Evolutionary conservation across 1,140 invertebrate species (phyloP), one percentile per base, ranked within the genome.

Genomic region (Brachionus plicatilis): DNA sequence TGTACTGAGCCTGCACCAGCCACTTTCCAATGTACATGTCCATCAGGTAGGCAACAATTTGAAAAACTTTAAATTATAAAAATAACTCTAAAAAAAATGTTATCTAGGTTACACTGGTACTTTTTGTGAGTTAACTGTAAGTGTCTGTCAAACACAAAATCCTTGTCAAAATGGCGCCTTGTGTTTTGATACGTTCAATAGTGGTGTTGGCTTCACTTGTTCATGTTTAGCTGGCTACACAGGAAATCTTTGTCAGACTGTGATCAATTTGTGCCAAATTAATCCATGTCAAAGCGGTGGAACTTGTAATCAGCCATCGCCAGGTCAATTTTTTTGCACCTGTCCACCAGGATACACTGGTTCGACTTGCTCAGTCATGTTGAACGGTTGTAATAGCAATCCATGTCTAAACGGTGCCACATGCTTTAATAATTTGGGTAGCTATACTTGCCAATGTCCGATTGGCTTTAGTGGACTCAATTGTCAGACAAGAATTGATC

Each of bases 161-260:
- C 92, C 94, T 75, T 98, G 96, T 88, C 93, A 96, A 88, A 95
- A 98, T 88, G 95, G 95, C 27, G 96, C 96, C 9, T 89, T 96
- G 0, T 97, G 96, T 88, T 91, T 95, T 29, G 93, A 94, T 9
- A 86, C 87, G 33, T 87, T 87, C 68, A 91, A 91, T 56, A 41
- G 8, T 9, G 27, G 27, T n/a, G 20, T 47, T 14, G 82, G 82
- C 37, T 65, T 76, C 50, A 43, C 53, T 66, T 68, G 84, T 84
- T n/a, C 45, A 12, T 66, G 43, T 60, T 11, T 85, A 70, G n/a
- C 79, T 9, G 85, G 50, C 24, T 86, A 84, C 20, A 84, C 72
- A 9, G 86, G 85, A n/a, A 80, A 66, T 9, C 50, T 68, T 45
- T 86, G 85, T 43, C 29, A 86, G 20, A 85, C 37, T 53, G 70